Evolutionary conservation across 1,140 invertebrate genomes (phyloP), one percentile per base, ranked within the genome.

Genomic region (Drosophila saltans): DNA sequence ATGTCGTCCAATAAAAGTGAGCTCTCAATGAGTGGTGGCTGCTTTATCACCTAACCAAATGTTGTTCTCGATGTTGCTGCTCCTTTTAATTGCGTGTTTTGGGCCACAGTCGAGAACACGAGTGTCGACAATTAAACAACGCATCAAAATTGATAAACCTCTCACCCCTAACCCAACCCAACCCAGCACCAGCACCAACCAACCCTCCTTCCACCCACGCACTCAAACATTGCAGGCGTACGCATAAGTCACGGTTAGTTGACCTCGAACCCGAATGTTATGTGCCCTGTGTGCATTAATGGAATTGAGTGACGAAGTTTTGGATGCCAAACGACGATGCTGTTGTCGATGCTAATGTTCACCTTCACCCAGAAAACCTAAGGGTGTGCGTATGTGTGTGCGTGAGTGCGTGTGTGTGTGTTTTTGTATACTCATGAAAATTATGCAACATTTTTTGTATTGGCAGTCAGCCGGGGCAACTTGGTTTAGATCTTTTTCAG

Each of bases 61-160:
- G 79, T 78, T 74, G 45, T 52, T 52, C 21, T 52, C 21, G 45
- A 52, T 52, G 45, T 52, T 52, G 9, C 66, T 30, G 58, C 77
- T 70, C 75, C 72, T 55, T 82, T 82, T 88, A 88, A 86, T 88
- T 88, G 82, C 82, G 83, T 86, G 79, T 75, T 86, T 72, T 26
- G 5, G 68, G 7, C 11, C 55, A 3, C 6, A 26, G 26, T 28
- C 55, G 26, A 40, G 10, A 88, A 74, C 76, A 57, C 75, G 69
- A 82, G 72, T 81, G 65, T 39, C 73, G 83, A 69, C 77, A 81
- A 83, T 88, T 86, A 88, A 82, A 82, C 67, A 88, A 69, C 55
- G 80, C 82, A 83, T 83, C 83, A 52, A 80, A 88, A 88, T 86
- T 86, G 82, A 88, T 86, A 86, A 79, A 80, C 57, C 57, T 69